Percentiles rank a stretch among this genome's conserved stretches.
phyloP scores from a whole-genome alignment of 1,140 invertebrate genomes.

The Limonius californicus region DNA sequence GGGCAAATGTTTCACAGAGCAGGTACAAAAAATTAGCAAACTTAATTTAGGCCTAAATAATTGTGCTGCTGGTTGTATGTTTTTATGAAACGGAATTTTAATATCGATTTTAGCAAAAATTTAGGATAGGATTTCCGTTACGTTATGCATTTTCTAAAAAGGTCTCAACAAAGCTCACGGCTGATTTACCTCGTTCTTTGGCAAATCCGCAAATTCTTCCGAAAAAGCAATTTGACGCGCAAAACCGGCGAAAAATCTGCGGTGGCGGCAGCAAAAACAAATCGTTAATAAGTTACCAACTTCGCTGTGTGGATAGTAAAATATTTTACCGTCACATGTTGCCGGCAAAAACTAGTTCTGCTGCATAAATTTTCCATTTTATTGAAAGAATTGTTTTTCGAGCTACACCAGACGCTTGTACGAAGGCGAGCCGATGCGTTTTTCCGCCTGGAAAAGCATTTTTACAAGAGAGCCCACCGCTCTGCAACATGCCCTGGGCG shows the following conservation, averaged over 20 bases:
- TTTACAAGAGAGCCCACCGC: background rate
- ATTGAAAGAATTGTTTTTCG: background rate
- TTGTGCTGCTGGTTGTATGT: no score
- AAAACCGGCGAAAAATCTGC: background rate
- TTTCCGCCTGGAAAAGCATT: background rate
- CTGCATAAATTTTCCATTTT: conserved; percentile 1
- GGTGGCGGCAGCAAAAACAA: background rate
- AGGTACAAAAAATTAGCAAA: no score
- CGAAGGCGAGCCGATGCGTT: background rate
- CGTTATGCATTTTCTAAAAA: no score
- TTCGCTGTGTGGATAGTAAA: background rate
- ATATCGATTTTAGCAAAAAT: no score
- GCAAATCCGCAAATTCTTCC: background rate
- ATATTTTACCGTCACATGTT: conserved; percentile 1
- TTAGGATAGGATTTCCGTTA: no score
- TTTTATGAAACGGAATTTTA: no score
- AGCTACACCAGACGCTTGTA: background rate
- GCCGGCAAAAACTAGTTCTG: background rate
- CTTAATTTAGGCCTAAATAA: no score
- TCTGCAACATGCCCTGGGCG: background rate
- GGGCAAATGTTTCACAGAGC: no score
- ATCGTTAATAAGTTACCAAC: background rate
- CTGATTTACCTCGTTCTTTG: no score
- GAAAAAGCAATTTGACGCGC: background rate
- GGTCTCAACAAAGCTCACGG: no score